Percentiles rank a stretch among this genome's conserved stretches.
Conservation (phyloP, 2,888 invertebrate genomes). For the Chymomyza fuscimana region DNA sequence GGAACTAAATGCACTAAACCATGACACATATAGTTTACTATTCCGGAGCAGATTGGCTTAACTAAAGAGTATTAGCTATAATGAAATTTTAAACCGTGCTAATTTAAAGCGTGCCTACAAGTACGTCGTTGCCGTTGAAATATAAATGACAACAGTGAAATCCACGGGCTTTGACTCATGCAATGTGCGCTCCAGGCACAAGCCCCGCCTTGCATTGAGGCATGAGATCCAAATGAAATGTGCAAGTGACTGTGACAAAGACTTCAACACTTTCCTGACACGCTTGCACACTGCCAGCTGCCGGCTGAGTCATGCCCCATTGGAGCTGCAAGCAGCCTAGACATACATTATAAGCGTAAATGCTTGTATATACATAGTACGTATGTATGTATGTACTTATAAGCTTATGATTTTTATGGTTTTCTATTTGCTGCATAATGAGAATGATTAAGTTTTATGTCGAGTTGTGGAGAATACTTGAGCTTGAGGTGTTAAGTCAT, state of each 20-base stretch:
- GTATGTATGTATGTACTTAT: conserved; percentile 12
- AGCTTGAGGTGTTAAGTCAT: conserved; percentile 9
- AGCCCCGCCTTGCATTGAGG: not conserved
- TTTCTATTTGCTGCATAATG: conserved; percentile 27
- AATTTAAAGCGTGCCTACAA: not conserved
- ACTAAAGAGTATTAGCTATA: not conserved
- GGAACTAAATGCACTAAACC: no score
- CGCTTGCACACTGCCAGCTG: conserved; percentile 16
- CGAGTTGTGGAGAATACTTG: conserved; percentile 2
- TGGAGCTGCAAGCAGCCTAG: conserved; percentile 28
- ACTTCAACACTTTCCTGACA: conserved; percentile 17
- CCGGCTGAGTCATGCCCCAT: conserved; percentile 62
- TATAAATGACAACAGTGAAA: not conserved
- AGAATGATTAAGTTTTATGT: conserved; percentile 8
- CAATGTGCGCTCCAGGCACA: not conserved
- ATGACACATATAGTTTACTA: no score
- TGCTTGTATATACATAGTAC: conserved; percentile 31
- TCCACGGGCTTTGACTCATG: conserved; percentile 45
- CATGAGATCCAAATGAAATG: conserved; percentile 23
- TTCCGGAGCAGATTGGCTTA: not conserved
- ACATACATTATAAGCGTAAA: conserved; percentile 29
- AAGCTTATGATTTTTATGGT: conserved; percentile 50
- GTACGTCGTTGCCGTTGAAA: not conserved
- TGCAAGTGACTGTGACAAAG: conserved; percentile 61
- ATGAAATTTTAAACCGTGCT: not conserved